These are phyloP conservation scores for Sesamia nonagrioides DNA, from an alignment of 1,140 invertebrate genomes.

Conservation along the genomic window DNA sequence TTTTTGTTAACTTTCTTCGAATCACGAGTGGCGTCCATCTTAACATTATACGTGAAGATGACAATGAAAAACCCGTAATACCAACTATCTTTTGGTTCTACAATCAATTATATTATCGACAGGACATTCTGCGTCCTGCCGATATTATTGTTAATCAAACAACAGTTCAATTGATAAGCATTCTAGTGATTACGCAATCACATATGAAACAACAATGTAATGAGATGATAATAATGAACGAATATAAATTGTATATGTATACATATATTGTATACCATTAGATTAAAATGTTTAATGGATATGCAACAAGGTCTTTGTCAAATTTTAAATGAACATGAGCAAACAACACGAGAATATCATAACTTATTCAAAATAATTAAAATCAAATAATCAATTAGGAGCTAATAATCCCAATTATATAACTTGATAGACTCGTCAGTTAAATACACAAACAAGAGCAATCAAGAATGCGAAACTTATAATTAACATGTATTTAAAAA, in stretches of 20 bases:
- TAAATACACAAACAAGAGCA: conserved; percentile 16
- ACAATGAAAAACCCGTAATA: too few species aligned
- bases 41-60: too few species aligned
- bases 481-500: conserved; percentile 1
- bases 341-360: background rate
- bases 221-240: background rate
- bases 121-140: too few species aligned
- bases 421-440: background rate
- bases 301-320: background rate
- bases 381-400: background rate
- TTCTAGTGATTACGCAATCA: background rate
- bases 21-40: too few species aligned
- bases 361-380: background rate
- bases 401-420: background rate
- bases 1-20: too few species aligned
- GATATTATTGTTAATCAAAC: too few species aligned
- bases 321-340: background rate
- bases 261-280: too few species aligned
- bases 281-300: background rate
- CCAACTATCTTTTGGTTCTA: too few species aligned
- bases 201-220: background rate
- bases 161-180: background rate
- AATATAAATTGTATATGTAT: background rate
- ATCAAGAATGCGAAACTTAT: conserved; percentile 14
- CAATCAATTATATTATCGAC: too few species aligned